phyloP scores from a whole-genome alignment of 2,888 invertebrate genomes.

The Sipha maydis region DNA sequence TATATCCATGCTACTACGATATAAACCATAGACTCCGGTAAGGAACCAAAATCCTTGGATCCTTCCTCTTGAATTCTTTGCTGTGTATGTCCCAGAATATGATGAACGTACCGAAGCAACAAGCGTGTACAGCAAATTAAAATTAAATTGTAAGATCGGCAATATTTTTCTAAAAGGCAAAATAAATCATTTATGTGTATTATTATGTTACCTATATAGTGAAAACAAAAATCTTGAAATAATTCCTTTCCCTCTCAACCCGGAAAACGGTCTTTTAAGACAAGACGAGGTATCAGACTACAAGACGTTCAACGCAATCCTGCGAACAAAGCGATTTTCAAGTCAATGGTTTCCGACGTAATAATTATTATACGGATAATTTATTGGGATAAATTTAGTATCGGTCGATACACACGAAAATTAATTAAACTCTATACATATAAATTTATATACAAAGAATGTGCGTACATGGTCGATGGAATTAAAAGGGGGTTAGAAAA shows the following conservation, averaged over 20 bases:
- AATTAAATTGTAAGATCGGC: not conserved
- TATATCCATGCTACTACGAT: no score
- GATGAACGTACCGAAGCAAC: not conserved
- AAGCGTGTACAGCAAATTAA: not conserved
- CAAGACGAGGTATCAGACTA: not conserved
- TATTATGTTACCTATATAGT: not conserved
- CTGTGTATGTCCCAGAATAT: not conserved
- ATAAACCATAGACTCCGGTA: no score
- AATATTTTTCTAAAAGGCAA: not conserved
- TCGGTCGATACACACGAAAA: not conserved
- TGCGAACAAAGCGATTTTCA: not conserved
- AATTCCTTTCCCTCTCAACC: not conserved
- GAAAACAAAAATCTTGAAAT: no score
- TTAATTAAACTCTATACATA: constrained; percentile 4
- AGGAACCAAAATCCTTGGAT: no score
- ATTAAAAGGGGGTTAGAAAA: not conserved
- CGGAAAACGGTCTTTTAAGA: not conserved
- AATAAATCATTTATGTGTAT: not conserved
- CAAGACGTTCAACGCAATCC: no score
- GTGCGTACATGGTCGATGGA: not conserved
- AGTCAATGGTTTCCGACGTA: not conserved
- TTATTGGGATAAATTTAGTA: not conserved
- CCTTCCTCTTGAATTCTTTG: no score
- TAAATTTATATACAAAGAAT: not conserved
- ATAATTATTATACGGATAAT: not conserved